phyloP scores from a whole-genome alignment of 2,888 invertebrate species.

The Stegana nigrithorax region DNA sequence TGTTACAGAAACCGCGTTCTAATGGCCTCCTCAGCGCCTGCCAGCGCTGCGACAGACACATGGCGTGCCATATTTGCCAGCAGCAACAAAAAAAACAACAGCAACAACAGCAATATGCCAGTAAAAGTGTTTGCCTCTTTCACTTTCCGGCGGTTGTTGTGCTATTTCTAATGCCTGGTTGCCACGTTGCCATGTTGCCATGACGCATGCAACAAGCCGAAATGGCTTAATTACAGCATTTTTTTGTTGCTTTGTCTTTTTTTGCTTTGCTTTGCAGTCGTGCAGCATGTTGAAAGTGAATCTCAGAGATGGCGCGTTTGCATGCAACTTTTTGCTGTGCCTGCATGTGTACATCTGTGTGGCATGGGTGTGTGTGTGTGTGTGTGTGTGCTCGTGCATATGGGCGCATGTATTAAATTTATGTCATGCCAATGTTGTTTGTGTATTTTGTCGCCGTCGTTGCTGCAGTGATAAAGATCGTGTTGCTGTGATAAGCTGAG shows the following conservation, averaged over 20 bases:
- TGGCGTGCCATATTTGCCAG: background rate
- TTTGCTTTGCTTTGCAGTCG: constrained; percentile 40
- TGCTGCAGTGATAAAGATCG: constrained; percentile 8
- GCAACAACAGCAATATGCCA: background rate
- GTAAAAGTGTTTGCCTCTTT: background rate
- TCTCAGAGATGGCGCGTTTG: constrained; percentile 25
- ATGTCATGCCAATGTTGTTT: constrained; percentile 54
- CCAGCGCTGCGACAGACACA: too few relatives aligned
- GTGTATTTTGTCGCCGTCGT: constrained; percentile 35
- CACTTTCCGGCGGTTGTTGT: constrained; percentile 23
- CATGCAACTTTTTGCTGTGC: background rate
- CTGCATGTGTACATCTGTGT: constrained; percentile 6
- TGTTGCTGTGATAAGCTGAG: background rate
- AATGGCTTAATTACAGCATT: background rate
- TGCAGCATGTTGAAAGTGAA: constrained; percentile 37
- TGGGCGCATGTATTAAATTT: constrained; percentile 44
- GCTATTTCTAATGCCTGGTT: constrained; percentile 10
- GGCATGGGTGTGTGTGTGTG: background rate
- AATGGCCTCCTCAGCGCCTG: too few relatives aligned
- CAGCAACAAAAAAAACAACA: background rate
- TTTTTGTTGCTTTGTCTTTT: constrained; percentile 47
- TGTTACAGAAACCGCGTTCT: constrained; percentile 15
- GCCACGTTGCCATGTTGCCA: constrained; percentile 8
- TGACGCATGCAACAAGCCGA: background rate
- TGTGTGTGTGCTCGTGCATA: constrained; percentile 25